phyloP scores from a whole-genome alignment of 2,797 vertebrate species.

The Scolopax bukidnonensis region DNA sequence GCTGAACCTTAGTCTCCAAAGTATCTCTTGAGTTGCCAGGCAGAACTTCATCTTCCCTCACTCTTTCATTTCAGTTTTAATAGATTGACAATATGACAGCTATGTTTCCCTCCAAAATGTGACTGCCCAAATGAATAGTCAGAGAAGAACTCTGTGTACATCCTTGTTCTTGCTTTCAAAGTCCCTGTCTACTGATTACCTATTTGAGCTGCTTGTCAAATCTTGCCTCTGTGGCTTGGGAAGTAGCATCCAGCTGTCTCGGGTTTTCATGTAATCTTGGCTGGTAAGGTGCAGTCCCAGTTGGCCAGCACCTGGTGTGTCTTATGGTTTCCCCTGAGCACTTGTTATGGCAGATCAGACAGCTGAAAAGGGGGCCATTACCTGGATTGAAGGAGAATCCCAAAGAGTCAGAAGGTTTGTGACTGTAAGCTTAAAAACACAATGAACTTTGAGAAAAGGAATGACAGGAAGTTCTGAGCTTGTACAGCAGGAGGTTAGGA shows the following conservation, averaged over 20 bases:
- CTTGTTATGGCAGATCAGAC: background rate
- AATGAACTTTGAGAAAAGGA: conserved; percentile 16
- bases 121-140: background rate
- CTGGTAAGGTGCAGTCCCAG: background rate
- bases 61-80: background rate
- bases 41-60: background rate
- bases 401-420: background rate
- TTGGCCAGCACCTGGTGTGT: background rate
- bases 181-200: background rate
- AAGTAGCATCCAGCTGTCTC: background rate
- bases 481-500: conserved; percentile 19
- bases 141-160: background rate
- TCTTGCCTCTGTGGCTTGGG: background rate
- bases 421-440: background rate
- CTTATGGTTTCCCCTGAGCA: background rate
- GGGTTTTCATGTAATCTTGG: rapidly evolving
- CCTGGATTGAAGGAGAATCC: background rate
- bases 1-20: background rate
- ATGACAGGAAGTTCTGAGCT: conserved; percentile 38
- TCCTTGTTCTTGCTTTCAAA: background rate
- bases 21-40: background rate
- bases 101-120: background rate
- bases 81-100: background rate
- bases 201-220: background rate
- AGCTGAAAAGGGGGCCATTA: background rate